phyloP scores from a whole-genome alignment of 1,140 invertebrate species.

The Papilio helenus region DNA sequence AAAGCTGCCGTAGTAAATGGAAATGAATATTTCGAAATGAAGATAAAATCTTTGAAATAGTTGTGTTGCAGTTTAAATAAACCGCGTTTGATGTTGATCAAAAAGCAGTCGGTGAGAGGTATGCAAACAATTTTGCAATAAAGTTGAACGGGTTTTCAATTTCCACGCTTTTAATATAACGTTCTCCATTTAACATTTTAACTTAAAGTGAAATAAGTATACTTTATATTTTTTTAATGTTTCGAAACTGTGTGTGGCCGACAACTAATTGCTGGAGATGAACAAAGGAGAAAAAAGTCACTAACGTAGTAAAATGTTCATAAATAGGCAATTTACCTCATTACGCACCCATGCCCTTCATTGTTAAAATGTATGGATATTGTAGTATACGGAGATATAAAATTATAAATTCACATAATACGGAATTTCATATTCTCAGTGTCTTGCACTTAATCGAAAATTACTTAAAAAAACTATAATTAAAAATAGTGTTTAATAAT shows the following conservation, averaged over 20 bases:
- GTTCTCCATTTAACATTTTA: not conserved
- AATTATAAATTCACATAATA: no score
- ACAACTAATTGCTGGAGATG: no score
- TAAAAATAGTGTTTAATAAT: no score
- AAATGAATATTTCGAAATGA: constrained; percentile 6
- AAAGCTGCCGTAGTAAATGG: not conserved
- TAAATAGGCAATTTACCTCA: no score
- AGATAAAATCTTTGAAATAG: constrained; percentile 8
- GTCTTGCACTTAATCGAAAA: no score
- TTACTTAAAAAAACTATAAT: no score
- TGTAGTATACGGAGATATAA: no score
- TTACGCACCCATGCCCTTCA: no score
- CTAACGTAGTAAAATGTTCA: no score
- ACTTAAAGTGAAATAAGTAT: not conserved
- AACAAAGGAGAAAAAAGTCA: no score
- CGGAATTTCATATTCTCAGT: no score
- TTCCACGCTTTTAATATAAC: not conserved
- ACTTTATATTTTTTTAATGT: not conserved
- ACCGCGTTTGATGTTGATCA: constrained; percentile 19
- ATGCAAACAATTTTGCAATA: constrained; percentile 19
- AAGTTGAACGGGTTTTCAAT: not conserved
- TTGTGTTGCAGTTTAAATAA: constrained; percentile 13
- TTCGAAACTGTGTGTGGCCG: not conserved
- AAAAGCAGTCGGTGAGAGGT: not conserved
- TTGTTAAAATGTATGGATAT: no score